Evolutionary conservation across 2,113 vertebrate species (phyloP).

Genomic region (Lepisosteus osseus): DNA sequence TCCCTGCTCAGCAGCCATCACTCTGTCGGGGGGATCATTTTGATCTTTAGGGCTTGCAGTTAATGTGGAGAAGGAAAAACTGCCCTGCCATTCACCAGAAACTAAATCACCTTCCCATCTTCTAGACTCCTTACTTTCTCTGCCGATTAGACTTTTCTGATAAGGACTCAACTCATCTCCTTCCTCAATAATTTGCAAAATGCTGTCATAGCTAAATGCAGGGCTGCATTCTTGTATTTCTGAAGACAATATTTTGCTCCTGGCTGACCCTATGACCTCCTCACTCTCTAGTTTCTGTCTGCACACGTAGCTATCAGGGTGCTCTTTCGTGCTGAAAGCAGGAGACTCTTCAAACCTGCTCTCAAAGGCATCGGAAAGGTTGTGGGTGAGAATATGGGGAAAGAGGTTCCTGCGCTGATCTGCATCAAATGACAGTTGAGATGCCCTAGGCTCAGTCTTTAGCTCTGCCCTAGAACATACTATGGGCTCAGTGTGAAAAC

Average conservation of each 20-base stretch:
- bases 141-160: not conserved
- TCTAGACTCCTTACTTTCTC: not conserved
- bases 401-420: no score
- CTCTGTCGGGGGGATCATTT: not conserved
- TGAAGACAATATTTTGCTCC: not conserved
- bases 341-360: no score
- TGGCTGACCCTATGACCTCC: no score
- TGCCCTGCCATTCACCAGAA: not conserved
- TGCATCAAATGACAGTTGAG: no score
- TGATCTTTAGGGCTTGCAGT: not conserved
- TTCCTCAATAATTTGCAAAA: slow-evolving; percentile 18
- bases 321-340: no score
- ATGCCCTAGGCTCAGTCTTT: no score
- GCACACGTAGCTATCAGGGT: no score
- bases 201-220: not conserved
- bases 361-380: not conserved
- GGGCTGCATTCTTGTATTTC: not conserved
- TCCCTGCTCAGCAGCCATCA: not conserved
- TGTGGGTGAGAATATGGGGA: no score
- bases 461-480: no score
- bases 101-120: not conserved
- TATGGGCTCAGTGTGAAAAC: no score
- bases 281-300: no score
- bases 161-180: slow-evolving; percentile 7
- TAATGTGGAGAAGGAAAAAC: not conserved